These are phyloP conservation scores for Colletes latitarsis DNA, from an alignment of 1,140 invertebrate species.

Conservation along the genomic window DNA sequence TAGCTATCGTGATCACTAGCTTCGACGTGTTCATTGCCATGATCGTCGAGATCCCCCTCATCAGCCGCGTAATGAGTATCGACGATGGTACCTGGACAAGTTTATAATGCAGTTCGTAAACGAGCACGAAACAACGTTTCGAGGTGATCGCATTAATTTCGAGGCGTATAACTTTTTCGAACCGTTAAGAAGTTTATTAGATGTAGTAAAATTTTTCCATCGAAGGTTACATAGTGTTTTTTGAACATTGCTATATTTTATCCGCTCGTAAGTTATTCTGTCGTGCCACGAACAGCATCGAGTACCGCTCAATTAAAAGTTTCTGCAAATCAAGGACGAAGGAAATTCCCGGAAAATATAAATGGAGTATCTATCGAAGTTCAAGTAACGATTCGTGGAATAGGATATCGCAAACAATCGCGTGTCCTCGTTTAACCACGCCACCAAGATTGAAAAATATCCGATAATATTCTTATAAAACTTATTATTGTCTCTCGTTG, in stretches of 20 bases:
- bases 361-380: no score
- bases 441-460: background rate
- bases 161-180: background rate
- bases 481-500: background rate
- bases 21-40: slow-evolving; percentile 53
- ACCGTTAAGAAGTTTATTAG: no score
- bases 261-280: no score
- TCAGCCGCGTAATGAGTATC: slow-evolving; percentile 69
- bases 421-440: no score
- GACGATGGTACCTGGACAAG: slow-evolving; percentile 67
- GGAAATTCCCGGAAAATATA: no score
- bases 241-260: no score
- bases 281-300: no score
- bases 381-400: background rate
- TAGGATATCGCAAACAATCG: background rate
- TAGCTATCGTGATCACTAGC: slow-evolving; percentile 60
- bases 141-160: background rate
- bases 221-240: no score
- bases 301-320: no score
- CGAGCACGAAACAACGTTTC: background rate
- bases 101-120: background rate
- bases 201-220: no score
- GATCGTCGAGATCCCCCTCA: slow-evolving; percentile 58
- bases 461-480: background rate
- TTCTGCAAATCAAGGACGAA: no score